Base-by-base conservation (phyloP, 2,113 vertebrate genomes). In the Sapajus apella region DNA sequence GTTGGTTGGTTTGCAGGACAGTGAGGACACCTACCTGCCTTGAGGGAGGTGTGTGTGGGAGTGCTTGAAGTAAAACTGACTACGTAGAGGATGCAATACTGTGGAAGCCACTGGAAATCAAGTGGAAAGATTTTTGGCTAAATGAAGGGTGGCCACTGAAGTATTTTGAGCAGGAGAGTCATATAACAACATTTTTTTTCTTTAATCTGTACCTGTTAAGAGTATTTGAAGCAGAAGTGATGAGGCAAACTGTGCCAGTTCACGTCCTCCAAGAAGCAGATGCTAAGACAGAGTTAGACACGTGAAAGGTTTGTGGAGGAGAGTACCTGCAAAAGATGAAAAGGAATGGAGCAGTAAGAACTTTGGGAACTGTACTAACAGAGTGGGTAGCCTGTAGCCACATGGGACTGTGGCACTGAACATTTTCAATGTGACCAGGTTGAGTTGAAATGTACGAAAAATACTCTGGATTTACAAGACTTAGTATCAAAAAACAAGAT, bases 21-120 rank as follows among this genome's bases (percentile, higher is more conserved):
- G 25, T 7, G 58, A 55, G 56, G 37, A 87, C 17, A 8, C 11
- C 4, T 23, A 6, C 8, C 1, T 18, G 25, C 40, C 23, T 18
- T 2, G 32, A 50, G 12, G 17, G 45, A 21, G 47, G 5, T 8
- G 10, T 12, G 0, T 6, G n/a, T 32, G n/a, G n/a, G 14, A 23
- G 35, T 7, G 0, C 20, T 47, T 17, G 0, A 12, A 20, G 43
- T 10, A 30, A 66, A 23, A 18, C 43, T 1, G 18, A n/a, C 47
- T 25, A 1, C 4, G 7, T 18, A 16, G 40, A 66, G 0, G 23
- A 9, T 2, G 11, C 14, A 8, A 3, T 14, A 14, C 4, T 72
- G 21, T 20, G 14, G 70, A 91, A 50, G 30, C 37, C 30, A 1
- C 9, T 45, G 45, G 55, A 45, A 72, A 45, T 9, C 85, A 75